A percentile compares a stretch with the other conserved stretches of the same genome.
Conservation (phyloP, 1,140 invertebrate genomes). For the Drosophila rufa region DNA sequence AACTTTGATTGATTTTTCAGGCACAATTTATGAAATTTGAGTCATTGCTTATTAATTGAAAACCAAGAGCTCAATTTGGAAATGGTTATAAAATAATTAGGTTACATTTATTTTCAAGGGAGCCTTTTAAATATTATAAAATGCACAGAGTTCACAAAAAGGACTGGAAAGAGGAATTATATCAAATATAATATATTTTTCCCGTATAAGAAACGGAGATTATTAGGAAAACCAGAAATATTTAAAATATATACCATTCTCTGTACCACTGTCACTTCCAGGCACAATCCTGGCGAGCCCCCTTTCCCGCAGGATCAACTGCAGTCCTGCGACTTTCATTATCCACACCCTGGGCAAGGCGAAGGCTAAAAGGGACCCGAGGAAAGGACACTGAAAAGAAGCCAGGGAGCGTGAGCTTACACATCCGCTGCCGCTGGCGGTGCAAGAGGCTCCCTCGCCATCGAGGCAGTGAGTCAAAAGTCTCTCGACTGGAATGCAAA, state of each 20-base stretch:
- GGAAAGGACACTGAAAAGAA: conserved; percentile 4
- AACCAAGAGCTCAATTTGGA: no score
- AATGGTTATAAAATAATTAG: background rate
- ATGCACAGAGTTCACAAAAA: no score
- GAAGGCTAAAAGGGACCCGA: background rate
- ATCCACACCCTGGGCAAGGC: conserved; percentile 30
- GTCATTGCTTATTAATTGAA: no score
- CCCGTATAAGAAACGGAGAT: no score
- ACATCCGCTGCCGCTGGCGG: conserved; percentile 59
- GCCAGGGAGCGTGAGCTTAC: conserved; percentile 49
- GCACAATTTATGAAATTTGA: no score
- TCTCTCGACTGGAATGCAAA: conserved; percentile 76
- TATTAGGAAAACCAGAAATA: no score
- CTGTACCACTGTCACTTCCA: conserved; percentile 44
- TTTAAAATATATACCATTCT: no score
- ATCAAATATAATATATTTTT: background rate
- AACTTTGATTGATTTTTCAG: no score
- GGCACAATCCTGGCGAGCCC: background rate
- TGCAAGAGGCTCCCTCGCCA: conserved; percentile 21
- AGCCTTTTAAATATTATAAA: no score
- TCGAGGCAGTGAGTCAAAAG: conserved; percentile 65
- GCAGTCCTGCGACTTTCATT: conserved; percentile 65
- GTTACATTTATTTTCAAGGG: background rate
- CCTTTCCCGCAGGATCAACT: conserved; percentile 14
- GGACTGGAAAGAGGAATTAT: no score